Evolutionary conservation across 92 coral and sea anemone species (phyloP).

Genomic region (Zoanthus sansibaricus): DNA sequence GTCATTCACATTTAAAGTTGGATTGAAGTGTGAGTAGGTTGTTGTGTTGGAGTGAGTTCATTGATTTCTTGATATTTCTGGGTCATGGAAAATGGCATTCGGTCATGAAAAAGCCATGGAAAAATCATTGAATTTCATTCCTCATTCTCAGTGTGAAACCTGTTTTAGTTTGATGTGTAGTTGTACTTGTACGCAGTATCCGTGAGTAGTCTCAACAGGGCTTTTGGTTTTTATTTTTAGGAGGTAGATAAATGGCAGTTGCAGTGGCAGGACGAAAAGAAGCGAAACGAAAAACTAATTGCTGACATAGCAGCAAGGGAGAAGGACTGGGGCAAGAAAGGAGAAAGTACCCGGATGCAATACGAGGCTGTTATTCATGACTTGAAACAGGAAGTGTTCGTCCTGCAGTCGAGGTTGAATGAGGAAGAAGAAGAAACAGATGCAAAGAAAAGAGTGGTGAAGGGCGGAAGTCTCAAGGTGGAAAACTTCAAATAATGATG

Average conservation of each 20-base stretch:
- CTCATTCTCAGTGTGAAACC: too few species aligned
- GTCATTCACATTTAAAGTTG: too few species aligned
- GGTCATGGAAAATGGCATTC: too few species aligned
- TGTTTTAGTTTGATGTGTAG: too few species aligned
- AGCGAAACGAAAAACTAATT: conserved; percentile 86
- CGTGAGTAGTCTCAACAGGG: too few species aligned
- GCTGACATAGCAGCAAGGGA: conserved; percentile 87
- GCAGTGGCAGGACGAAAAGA: conserved; percentile 94
- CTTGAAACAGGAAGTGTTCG: conserved; percentile 92
- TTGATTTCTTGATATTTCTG: too few species aligned
- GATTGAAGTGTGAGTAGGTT: too few species aligned
- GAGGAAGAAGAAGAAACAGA: conserved; percentile 81
- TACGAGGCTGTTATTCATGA: conserved; percentile 90
- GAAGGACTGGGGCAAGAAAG: conserved; percentile 84
- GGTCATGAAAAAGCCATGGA: too few species aligned
- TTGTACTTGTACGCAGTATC: too few species aligned
- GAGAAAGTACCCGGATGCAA: conserved; percentile 76
- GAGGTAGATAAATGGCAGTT: conserved; percentile 91
- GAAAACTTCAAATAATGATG: too few species aligned
- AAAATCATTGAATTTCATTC: too few species aligned
- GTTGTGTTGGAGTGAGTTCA: too few species aligned
- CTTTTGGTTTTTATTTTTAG: neutral
- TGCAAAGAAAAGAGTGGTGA: conserved; percentile 73
- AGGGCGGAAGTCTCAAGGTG: conserved; percentile 89
- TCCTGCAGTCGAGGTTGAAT: conserved; percentile 79